phyloP scores from a whole-genome alignment of 2,888 invertebrate genomes.

The Ophioninae sp. region DNA sequence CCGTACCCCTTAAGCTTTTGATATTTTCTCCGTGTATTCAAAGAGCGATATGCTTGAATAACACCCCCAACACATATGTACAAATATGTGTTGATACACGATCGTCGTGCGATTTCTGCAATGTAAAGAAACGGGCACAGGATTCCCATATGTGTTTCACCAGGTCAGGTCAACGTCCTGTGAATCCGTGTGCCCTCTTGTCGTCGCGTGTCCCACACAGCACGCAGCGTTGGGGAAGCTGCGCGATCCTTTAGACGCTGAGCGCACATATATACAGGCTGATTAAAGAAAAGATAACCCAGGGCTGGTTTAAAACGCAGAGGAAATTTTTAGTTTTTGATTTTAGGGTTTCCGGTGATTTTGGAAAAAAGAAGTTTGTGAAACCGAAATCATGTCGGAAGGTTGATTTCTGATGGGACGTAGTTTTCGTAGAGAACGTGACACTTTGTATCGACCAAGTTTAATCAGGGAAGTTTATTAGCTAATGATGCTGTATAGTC shows the following conservation, averaged over 20 bases:
- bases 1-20: conserved; percentile 23
- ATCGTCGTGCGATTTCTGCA: conserved; percentile 14
- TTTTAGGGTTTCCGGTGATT: not conserved
- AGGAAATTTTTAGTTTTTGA: not conserved
- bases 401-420: too few relatives aligned
- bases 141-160: conserved; percentile 77
- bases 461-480: not conserved
- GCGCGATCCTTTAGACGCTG: conserved; percentile 75
- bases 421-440: too few relatives aligned
- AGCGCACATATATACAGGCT: conserved; percentile 63
- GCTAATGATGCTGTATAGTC: not conserved
- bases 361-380: not conserved
- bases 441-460: not conserved
- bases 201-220: conserved; percentile 12
- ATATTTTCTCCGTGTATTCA: conserved; percentile 41
- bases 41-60: conserved; percentile 30
- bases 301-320: not conserved
- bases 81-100: conserved; percentile 4
- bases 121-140: conserved; percentile 46
- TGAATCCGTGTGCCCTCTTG: conserved; percentile 62
- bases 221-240: conserved; percentile 41
- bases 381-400: not conserved
- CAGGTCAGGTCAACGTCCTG: conserved; percentile 81
- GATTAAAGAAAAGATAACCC: not conserved
- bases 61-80: conserved; percentile 28